Percentiles rank a stretch among this genome's conserved stretches.
These are phyloP conservation scores for Mesembrinibis cayennensis DNA, from an alignment of 2,113 vertebrate genomes.

Conservation along the genomic window DNA sequence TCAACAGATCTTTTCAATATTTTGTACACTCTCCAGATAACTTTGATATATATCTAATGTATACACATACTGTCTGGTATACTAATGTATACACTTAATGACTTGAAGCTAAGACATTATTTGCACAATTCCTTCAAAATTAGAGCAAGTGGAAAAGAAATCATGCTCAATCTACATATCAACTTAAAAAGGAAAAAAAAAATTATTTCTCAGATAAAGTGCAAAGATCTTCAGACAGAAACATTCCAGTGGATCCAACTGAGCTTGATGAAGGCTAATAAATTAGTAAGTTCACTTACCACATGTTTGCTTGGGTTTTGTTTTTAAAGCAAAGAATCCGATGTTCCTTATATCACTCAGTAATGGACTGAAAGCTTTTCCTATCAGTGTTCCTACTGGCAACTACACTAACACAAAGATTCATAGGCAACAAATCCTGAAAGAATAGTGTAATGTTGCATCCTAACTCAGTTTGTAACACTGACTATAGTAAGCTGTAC, in stretches of 20 bases:
- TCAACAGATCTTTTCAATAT: not conserved
- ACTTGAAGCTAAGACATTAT: not conserved
- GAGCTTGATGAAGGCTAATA: not conserved
- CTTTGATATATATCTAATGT: not conserved
- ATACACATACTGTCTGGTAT: not conserved
- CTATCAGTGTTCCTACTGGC: rapidly evolving
- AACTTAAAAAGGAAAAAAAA: not conserved
- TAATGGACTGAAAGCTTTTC: not conserved
- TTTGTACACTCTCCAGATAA: not conserved
- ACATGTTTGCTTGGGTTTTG: not conserved
- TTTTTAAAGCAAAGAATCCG: not conserved
- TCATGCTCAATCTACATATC: not conserved
- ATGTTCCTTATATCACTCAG: not conserved
- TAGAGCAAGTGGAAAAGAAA: not conserved
- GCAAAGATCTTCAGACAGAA: not conserved
- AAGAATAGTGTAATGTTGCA: not conserved
- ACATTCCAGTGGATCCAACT: not conserved
- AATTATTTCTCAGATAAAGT: not conserved
- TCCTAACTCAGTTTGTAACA: not conserved
- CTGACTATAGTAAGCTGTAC: not conserved
- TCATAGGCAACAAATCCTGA: not conserved
- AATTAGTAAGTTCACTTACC: not conserved
- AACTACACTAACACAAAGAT: not conserved
- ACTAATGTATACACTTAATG: not conserved
- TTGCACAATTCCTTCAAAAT: not conserved